Conservation (phyloP, 2,888 invertebrate genomes). For the Pachycephus smyrnensis region DNA sequence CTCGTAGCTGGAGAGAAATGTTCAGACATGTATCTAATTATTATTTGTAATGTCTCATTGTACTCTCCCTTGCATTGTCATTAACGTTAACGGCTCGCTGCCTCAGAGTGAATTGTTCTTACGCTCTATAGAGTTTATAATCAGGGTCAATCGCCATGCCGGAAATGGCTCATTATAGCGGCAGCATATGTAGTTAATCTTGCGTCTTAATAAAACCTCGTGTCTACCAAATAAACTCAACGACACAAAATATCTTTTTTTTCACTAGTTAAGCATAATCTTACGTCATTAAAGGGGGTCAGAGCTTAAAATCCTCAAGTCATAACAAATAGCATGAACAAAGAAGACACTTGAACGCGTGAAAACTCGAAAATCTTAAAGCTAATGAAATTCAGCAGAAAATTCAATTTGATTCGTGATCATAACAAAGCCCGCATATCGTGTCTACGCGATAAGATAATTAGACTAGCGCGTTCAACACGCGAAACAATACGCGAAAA, state of each 20-base stretch:
- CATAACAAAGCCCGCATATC: neutral
- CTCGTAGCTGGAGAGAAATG: neutral
- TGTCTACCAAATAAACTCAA: neutral
- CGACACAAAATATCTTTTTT: neutral
- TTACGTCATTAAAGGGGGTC: neutral
- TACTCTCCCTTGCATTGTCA: constrained; percentile 41
- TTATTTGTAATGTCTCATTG: constrained; percentile 49
- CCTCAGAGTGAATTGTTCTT: constrained; percentile 29
- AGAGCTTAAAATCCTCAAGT: neutral
- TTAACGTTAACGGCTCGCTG: constrained; percentile 46
- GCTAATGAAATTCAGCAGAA: neutral
- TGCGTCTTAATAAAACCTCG: neutral
- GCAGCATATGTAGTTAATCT: neutral
- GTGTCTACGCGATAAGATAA: neutral
- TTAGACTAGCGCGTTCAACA: neutral
- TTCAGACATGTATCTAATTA: constrained; percentile 23
- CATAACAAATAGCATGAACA: neutral
- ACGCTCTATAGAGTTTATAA: neutral
- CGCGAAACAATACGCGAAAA: neutral
- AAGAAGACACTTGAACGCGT: neutral
- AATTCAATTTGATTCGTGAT: neutral
- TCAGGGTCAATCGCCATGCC: constrained; percentile 26
- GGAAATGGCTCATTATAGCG: constrained; percentile 40
- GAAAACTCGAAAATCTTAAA: neutral
- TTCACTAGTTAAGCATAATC: neutral